Evolutionary conservation across 2,888 invertebrate genomes (phyloP), one percentile per base, ranked within the genome.

Genomic region (Cyclophora punctaria): DNA sequence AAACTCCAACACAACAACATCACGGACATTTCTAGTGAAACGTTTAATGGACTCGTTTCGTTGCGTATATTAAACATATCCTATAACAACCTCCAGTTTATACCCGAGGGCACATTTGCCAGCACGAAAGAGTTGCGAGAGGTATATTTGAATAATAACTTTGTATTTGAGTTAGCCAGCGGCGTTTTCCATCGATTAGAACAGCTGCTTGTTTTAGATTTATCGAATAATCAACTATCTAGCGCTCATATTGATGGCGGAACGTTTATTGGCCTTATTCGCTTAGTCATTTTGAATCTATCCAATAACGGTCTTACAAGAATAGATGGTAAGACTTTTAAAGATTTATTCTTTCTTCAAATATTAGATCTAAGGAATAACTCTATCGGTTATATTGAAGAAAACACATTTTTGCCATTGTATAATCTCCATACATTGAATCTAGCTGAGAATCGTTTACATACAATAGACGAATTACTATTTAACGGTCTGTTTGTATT

Each of bases 351-450:
- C 79, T 95, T 95, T 75, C 89, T 97, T 51, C 96, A 96, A 83
- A 95, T 95, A 62, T 90, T 97, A 66, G 94, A 95, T 83, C 90
- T 97, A 78, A 92, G 93, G 66, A 96, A 96, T 77, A 97, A 97
- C 75, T 94, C 95, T 20, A 95, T 97, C 60, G 94, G 94, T 42
- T 95, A 94, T 68, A 93, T 96, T 69, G 95, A 95, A 81, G 94
- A 95, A 65, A 95, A 95, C 70, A 94, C 96, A 48, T 97, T 98
- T 72, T 84, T 95, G 64, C 95, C 96, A 5, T 90, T 97, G 51
- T 95, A 96, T 83, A 96, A 97, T 83, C 89, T 98, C 63, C 96
- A 96, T 80, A 96, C 96, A 2, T 85, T 98, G 53, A 97, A 96
- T 79, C 86, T 98, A 66, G 95, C 96, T 44, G 95, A 96, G 80